These are phyloP conservation scores for Chloropsis cyanopogon DNA, from an alignment of 2,113 vertebrate species.

Conservation along the genomic window DNA sequence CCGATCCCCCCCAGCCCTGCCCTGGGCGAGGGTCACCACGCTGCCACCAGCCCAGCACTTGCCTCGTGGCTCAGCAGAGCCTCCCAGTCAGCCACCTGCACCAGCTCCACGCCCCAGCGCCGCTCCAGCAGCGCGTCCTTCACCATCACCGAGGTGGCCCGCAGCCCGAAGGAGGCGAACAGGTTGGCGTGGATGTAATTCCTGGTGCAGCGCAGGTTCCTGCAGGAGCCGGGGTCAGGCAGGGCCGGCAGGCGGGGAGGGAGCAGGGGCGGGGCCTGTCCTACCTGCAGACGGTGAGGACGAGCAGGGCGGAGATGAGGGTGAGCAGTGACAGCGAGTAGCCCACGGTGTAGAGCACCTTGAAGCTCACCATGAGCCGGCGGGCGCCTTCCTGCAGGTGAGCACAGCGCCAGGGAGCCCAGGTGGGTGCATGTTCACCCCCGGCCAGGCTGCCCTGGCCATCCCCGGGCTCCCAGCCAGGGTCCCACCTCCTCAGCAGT, in stretches of 20 bases:
- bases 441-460: not conserved
- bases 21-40: fast-evolving
- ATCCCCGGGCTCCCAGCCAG: not conserved
- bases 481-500: slow-evolving; percentile 45
- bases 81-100: slow-evolving; percentile 70
- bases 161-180: slow-evolving; percentile 82
- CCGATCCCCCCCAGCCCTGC: fast-evolving
- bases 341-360: slow-evolving; percentile 87
- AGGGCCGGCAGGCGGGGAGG: fast-evolving
- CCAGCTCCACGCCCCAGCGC: slow-evolving; percentile 74
- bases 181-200: slow-evolving; percentile 83
- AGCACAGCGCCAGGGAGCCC: fast-evolving
- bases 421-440: fast-evolving
- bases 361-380: slow-evolving; percentile 79
- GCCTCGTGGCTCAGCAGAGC: slow-evolving; percentile 77
- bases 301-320: slow-evolving; percentile 75
- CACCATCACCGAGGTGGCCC: slow-evolving; percentile 77
- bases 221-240: not conserved
- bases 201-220: slow-evolving; percentile 82
- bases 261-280: not conserved
- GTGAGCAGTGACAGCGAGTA: slow-evolving; percentile 84
- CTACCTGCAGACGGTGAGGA: slow-evolving; percentile 66
- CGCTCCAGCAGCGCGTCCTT: slow-evolving; percentile 79
- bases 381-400: slow-evolving; percentile 71
- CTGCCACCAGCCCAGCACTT: not conserved